Base-by-base conservation (phyloP, 2,113 vertebrate species). In the Ginglymostoma cirratum region DNA sequence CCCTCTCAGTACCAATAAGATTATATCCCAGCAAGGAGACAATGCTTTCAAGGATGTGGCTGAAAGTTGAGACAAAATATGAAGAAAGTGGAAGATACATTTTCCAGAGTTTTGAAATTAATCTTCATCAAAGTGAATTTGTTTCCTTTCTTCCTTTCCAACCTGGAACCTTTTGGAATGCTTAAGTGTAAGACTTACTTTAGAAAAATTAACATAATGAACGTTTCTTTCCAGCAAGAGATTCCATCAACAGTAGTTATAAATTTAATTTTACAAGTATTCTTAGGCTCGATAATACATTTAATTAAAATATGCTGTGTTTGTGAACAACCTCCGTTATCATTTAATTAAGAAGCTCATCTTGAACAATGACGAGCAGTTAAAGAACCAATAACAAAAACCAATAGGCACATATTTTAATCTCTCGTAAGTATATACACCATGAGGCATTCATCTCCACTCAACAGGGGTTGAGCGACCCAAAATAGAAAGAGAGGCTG, bases 401-500 rank as follows among this genome's bases (percentile, higher is more conserved):
- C 80, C 38, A 83, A 42, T 45, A 38, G 78, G 17, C 78, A 42
- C 5, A 15, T n/a, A 89, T 52, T 45, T 61, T 89, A 55, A 48
- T 55, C 86, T 89, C 30, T 38, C 12, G 12, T 1, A 45, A 87
- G 19, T 27, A 27, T 61, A 61, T 90, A 5, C 87, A 61, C 27
- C 87, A 90, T 61, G 87, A 27, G 30, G 65, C 34, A 61, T 90
- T 61, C 61, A 89, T 89, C 52, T 52, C 55, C 0, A 61, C 30
- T 61, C 38, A 89, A 55, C 48, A 89, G 27, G 45, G 45, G 48
- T 12, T 55, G 48, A 89, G 48, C 15, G 34, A 24, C 87, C 87
- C 87, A 61, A 61, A 90, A 61, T 90, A 61, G 87, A 90, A 90
- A 30, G 52, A 61, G 27, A 90, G 61, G 87, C 87, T 61, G 87